A percentile compares a stretch with the other conserved stretches of the same genome.
These are phyloP conservation scores for Scopus umbretta DNA, from an alignment of 2,113 vertebrate genomes.

Conservation along the genomic window DNA sequence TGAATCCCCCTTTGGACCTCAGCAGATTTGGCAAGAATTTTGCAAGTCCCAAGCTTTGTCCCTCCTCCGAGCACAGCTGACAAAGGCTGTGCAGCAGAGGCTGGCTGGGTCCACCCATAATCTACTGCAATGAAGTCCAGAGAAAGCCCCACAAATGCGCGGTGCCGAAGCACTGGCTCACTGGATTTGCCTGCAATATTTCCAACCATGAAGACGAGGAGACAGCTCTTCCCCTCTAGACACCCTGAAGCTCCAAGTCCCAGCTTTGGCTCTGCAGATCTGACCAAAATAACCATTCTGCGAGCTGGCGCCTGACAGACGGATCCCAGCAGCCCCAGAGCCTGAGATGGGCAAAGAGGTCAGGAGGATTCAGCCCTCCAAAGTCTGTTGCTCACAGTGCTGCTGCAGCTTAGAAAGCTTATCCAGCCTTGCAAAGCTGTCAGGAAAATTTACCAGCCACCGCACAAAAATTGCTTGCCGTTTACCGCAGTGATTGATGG, in stretches of 20 bases:
- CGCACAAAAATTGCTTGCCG: background rate
- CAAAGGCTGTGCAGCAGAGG: background rate
- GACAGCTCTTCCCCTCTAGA: background rate
- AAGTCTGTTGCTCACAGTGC: background rate
- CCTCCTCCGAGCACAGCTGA: background rate
- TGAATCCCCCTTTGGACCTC: background rate
- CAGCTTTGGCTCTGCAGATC: background rate
- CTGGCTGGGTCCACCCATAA: background rate
- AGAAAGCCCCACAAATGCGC: background rate
- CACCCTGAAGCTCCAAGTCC: background rate
- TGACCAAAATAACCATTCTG: background rate
- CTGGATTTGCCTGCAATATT: background rate
- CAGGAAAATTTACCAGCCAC: conserved; percentile 52
- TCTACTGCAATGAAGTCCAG: background rate
- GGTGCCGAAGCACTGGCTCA: background rate
- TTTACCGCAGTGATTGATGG: conserved; percentile 19
- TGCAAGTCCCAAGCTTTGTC: background rate
- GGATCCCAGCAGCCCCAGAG: background rate
- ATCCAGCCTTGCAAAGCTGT: conserved; percentile 24
- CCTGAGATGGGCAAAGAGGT: background rate
- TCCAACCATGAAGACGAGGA: background rate
- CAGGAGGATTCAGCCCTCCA: background rate
- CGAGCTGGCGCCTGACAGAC: background rate
- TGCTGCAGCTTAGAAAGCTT: background rate
- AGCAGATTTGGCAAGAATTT: background rate